Percentiles rank a stretch among this genome's conserved stretches.
Conservation (phyloP, 53 echinoderm and acorn worm species). For the Temnopleurus reevesii region DNA sequence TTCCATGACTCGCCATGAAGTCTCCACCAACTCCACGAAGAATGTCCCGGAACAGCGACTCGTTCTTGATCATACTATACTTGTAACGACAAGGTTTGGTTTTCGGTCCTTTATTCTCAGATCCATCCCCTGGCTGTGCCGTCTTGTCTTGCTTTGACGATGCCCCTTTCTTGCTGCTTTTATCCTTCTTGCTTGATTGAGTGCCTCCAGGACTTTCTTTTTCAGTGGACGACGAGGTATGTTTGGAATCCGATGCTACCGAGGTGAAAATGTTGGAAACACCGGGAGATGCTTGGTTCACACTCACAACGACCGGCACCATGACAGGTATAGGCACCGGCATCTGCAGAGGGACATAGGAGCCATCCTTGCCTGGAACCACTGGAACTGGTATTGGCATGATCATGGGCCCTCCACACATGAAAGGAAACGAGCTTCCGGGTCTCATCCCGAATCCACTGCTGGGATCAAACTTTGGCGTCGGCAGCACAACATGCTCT, state of each 20-base stretch:
- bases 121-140: background rate
- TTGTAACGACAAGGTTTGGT: constrained; percentile 89
- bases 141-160: constrained; percentile 38
- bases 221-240: background rate
- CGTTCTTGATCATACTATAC: constrained; percentile 95
- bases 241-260: background rate
- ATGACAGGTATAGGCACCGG: constrained; percentile 69
- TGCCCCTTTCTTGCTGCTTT: constrained; percentile 30
- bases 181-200: constrained; percentile 20
- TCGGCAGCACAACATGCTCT: constrained; percentile 7
- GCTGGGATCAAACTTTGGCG: constrained; percentile 42
- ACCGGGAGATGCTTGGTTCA: constrained; percentile 50
- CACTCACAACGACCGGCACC: constrained; percentile 65
- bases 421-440: constrained; percentile 57
- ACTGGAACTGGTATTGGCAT: constrained; percentile 63
- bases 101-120: constrained; percentile 33
- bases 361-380: constrained; percentile 52
- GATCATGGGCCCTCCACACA: constrained; percentile 71
- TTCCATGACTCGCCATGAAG: constrained; percentile 45
- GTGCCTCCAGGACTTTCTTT: background rate
- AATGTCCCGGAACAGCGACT: constrained; percentile 45
- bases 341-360: constrained; percentile 57
- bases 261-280: background rate
- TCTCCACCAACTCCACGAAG: constrained; percentile 27
- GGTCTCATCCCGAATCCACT: constrained; percentile 28